Base-by-base conservation (phyloP, 2,888 invertebrate species). In the Euproctis similis region DNA sequence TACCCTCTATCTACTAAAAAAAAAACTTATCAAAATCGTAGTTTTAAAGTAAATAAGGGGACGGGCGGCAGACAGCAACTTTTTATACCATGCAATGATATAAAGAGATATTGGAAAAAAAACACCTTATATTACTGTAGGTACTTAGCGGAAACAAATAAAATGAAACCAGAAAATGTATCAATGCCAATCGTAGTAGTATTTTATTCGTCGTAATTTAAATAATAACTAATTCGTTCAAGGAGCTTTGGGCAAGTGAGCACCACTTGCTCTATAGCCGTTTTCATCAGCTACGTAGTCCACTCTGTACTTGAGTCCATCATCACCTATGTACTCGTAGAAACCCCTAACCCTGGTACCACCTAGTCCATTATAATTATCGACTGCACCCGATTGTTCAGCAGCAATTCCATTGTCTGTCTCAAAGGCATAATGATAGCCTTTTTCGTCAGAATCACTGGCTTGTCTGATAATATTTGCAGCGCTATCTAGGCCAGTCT, bases 371-470 rank as follows among this genome's bases (percentile, higher is more conserved):
- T 84, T 82, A 0, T 86, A 77, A 2, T 50, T 74, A 45, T 88
- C 88, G 10, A 90, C 78, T 48, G 76, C 81, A 10, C 91, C 91
- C 5, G 72, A 64, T 55, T 90, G 89, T 49, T 88, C 89, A 5
- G 87, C 89, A 17, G 82, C 74, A 34, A 90, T 90, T 8, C 89
- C 89, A 50, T 90, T 90, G 44, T 89, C 88, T 0, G 90, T 90
- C 57, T 89, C 86, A 42, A 76, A 88, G 53, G 87, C 71, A 53
- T 86, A 90, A 36, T 86, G 88, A 48, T 89, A 90, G 25, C 86
- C 82, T 39, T 88, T 87, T 16, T 67, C 45, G 24, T 82, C 80
- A 1, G 78, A 59, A 14, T 81, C 80, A 35, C 75, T 82, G 18
- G 86, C 85, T 46, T 87, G 85, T 20, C 85, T 80, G 3, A 89